These are phyloP conservation scores for cat (Felis catus) DNA, from an alignment of 2,113 vertebrate genomes.

Conservation along the genomic window DNA sequence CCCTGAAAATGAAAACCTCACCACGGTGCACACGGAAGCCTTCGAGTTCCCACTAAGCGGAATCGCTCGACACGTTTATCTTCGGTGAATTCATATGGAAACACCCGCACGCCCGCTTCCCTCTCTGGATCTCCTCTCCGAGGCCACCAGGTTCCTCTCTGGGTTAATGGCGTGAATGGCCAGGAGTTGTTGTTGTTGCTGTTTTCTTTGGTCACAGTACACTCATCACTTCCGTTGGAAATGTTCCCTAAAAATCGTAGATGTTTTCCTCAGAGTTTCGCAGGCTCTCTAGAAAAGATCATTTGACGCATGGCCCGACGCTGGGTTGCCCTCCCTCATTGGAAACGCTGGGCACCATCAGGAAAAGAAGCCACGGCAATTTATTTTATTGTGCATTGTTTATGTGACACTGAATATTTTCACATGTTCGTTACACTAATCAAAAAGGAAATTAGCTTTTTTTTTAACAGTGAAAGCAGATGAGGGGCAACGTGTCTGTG, in stretches of 20 bases:
- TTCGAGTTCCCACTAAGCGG: background rate
- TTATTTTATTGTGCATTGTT: constrained; percentile 12
- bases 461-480: constrained; percentile 39
- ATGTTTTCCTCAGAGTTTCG: background rate
- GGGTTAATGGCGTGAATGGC: background rate
- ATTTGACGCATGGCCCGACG: background rate
- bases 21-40: background rate
- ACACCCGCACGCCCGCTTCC: background rate
- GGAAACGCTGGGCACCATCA: background rate
- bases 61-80: background rate
- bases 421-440: constrained; percentile 31
- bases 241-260: background rate
- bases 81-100: background rate
- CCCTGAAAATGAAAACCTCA: background rate
- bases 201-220: background rate
- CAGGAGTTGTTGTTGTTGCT: background rate
- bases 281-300: background rate
- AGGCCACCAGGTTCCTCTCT: background rate
- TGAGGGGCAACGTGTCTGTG: background rate
- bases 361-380: background rate
- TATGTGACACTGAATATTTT: background rate
- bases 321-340: background rate
- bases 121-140: background rate
- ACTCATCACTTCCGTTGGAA: background rate
- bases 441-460: constrained; percentile 55